Evolutionary conservation across 2,113 vertebrate species (phyloP), one percentile per base, ranked within the genome.

Genomic region (Limnothrissa miodon): DNA sequence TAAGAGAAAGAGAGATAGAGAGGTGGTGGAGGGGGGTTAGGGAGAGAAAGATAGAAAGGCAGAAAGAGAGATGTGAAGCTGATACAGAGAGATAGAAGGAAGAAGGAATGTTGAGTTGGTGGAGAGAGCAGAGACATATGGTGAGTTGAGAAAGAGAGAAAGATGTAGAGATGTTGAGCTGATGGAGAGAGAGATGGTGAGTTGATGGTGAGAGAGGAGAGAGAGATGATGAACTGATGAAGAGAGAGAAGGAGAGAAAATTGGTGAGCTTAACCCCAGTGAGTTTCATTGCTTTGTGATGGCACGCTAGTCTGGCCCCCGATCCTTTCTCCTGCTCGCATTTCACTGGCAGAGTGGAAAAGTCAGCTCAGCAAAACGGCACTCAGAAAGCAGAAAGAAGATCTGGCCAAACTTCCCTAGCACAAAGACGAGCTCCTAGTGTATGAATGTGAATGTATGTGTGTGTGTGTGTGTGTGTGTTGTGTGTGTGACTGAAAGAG

Each of bases 331-430:
- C n/a, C 46, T 10, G 83, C 53, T 79, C 78, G 45, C 82, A 79
- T 85, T 51, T 85, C 84, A 85, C 81, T 29, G 80, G 81, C 78
- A 19, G 81, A 85, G 78, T 85, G 84, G 81, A 85, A 85, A 83
- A 74, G 33, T 82, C 81, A 80, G 84, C 44, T 85, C 84, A 85
- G 84, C 84, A 85, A 11, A 83, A 59, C 84, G 74, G 15, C 44
- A 56, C 46, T 66, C 45, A 39, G 48, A 66, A 62, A 45, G 83
- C 46, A 74, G 25, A 48, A 48, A 48, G 46, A 48, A 56, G 51
- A 56, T 56, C 51, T 56, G 19, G 19, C 51, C 51, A 23, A 21
- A 56, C 51, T 56, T 56, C 51, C 21, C 19, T 21, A 39, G 46
- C 51, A 83, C 81, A 29, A 23, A 83, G 79, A 70, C 45, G 29